phyloP scores from a whole-genome alignment of 2,797 vertebrate genomes.

The Botia kubotai region DNA sequence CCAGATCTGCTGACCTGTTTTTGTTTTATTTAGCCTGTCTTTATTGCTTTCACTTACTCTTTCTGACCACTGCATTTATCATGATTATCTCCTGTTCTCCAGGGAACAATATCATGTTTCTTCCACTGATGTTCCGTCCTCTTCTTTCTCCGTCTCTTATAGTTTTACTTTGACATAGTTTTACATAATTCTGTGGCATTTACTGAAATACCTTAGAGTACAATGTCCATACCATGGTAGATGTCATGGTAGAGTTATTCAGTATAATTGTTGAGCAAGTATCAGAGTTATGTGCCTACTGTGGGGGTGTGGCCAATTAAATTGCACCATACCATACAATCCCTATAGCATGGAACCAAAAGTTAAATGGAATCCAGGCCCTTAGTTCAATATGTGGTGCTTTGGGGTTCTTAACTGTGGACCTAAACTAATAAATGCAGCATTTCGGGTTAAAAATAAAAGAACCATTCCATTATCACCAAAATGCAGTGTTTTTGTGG shows the following conservation, averaged over 20 bases:
- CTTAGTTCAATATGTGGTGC: background rate
- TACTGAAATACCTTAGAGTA: too few relatives aligned
- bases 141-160: background rate
- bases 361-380: too few relatives aligned
- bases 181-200: too few relatives aligned
- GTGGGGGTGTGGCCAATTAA: too few relatives aligned
- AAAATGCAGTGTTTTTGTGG: background rate
- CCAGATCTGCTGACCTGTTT: slow-evolving; percentile 19
- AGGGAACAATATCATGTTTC: slow-evolving; percentile 1
- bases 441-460: background rate
- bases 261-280: too few relatives aligned
- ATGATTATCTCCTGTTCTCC: slow-evolving; percentile 21
- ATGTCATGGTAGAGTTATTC: too few relatives aligned
- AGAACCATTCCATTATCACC: slow-evolving; percentile 2
- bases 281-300: too few relatives aligned
- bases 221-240: too few relatives aligned
- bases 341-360: too few relatives aligned
- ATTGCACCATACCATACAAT: too few relatives aligned
- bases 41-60: slow-evolving; percentile 27
- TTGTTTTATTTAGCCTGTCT: slow-evolving; percentile 21
- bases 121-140: background rate
- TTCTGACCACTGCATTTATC: slow-evolving; percentile 16
- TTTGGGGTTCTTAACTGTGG: background rate
- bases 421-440: background rate
- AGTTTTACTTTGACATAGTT: too few relatives aligned